Evolutionary conservation across 2,113 vertebrate genomes (phyloP).

Genomic region (Embiotoca jacksoni): DNA sequence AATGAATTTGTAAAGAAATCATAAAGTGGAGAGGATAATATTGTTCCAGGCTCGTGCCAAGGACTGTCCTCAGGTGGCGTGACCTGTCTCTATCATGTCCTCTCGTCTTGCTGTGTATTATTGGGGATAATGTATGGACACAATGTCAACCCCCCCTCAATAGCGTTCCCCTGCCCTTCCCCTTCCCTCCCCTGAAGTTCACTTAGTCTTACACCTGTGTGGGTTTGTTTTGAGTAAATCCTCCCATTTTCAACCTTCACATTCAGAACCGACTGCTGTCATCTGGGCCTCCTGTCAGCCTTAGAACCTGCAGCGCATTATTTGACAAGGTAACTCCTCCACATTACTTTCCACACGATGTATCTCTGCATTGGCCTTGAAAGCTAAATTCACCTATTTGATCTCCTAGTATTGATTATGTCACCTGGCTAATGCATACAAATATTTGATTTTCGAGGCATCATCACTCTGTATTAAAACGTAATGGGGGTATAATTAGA

Average conservation of each 20-base stretch:
- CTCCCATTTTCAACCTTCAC: slow-evolving; percentile 84
- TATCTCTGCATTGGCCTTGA: slow-evolving; percentile 74
- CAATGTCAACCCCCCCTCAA: slow-evolving; percentile 42
- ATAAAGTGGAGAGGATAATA: neutral
- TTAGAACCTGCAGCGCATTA: slow-evolving; percentile 88
- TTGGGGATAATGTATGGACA: slow-evolving; percentile 28
- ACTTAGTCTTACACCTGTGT: slow-evolving; percentile 73
- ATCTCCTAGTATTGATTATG: slow-evolving; percentile 49
- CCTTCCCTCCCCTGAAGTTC: slow-evolving; percentile 32
- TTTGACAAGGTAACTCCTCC: slow-evolving; percentile 88
- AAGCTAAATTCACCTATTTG: slow-evolving; percentile 58
- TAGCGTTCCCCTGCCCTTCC: slow-evolving; percentile 41
- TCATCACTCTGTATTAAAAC: slow-evolving; percentile 60
- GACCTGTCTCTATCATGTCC: slow-evolving; percentile 23
- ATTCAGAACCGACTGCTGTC: slow-evolving; percentile 89
- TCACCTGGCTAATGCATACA: slow-evolving; percentile 30
- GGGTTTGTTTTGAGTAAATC: slow-evolving; percentile 82
- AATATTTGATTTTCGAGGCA: slow-evolving; percentile 49
- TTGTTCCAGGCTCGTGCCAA: neutral
- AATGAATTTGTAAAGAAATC: neutral
- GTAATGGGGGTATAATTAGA: slow-evolving; percentile 40
- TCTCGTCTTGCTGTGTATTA: slow-evolving; percentile 34
- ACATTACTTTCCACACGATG: slow-evolving; percentile 74
- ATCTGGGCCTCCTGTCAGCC: slow-evolving; percentile 87
- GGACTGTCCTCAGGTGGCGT: slow-evolving; percentile 11